Evolutionary conservation across 2,797 vertebrate species (phyloP), one percentile per base, ranked within the genome.

Genomic region (Molothrus aeneus): DNA sequence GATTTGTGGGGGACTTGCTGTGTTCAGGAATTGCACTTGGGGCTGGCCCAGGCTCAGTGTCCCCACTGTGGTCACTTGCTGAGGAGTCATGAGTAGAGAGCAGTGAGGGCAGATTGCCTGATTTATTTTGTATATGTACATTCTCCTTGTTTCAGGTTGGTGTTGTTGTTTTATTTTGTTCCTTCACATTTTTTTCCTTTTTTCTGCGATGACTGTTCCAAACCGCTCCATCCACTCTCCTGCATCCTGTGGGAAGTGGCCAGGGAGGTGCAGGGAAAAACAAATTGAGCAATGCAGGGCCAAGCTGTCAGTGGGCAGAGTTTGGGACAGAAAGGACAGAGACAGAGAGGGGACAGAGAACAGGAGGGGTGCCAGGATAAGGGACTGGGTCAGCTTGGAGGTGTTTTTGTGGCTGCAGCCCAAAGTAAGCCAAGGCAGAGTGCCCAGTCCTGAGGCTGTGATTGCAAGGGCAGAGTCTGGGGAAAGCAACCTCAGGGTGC

Each of bases 91-190:
- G 18, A 66, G 56, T 31, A 40, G 48, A 64, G 64, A 43, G 66
- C 75, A 40, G 47, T 22, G 38, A 68, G 70, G 70, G 59, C 4
- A 25, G 43, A 34, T 73, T 92, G 68, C 71, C 80, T 59, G 59
- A 38, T 84, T 80, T 60, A 71, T 47, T 91, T 94, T 34, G n/a
- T 60, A 29, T 70, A 48, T 77, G 60, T 63, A 91, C 29, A 29
- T 93, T 91, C 95, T 72, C 86, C 31, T 13, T 70, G 28, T 81
- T 72, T 34, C 0, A 1, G 12, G 32, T 72, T 56, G 31, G 26
- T 17, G 17, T 24, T 45, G 11, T 45, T 21, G 20, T 20, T 47
- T 24, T 24, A 59, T 68, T 5, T 68, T 10, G 11, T 60, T 75
- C 16, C 7, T 29, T 57, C 51, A 40, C n/a, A 7, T 56, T 89